These are phyloP conservation scores for Erebia ligea DNA, from an alignment of 2,888 invertebrate genomes.

Conservation along the genomic window DNA sequence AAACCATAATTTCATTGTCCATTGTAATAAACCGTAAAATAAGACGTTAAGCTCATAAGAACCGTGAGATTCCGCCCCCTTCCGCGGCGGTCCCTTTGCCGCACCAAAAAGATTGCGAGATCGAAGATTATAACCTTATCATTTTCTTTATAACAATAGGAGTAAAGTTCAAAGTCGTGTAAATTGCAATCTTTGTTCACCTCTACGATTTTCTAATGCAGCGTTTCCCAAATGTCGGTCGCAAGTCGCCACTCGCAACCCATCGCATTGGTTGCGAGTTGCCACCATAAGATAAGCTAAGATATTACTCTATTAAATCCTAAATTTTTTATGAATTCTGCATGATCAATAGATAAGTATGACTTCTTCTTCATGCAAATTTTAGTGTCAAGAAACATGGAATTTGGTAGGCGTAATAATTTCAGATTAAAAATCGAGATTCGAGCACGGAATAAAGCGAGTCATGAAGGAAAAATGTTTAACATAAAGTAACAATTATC, in stretches of 20 bases:
- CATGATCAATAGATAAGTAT: no score
- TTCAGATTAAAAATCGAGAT: no score
- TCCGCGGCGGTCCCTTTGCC: conserved; percentile 38
- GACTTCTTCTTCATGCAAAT: background rate
- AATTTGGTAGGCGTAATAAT: background rate
- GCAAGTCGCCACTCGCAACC: background rate
- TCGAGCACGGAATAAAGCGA: no score
- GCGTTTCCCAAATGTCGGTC: background rate
- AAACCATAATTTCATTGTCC: conserved; percentile 17
- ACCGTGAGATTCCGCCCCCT: conserved; percentile 35
- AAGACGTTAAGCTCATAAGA: conserved; percentile 34
- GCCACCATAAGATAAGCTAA: no score
- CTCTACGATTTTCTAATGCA: background rate
- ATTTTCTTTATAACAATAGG: background rate
- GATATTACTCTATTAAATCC: no score
- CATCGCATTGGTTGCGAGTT: background rate
- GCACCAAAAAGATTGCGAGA: conserved; percentile 21
- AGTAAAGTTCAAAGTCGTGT: conserved; percentile 23
- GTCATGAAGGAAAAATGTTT: no score
- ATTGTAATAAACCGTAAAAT: conserved; percentile 34
- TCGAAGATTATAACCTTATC: conserved; percentile 9
- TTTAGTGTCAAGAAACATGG: background rate
- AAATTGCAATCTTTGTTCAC: conserved; percentile 8
- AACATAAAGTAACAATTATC: no score
- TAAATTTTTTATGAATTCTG: no score